phyloP scores from a whole-genome alignment of 1,140 invertebrate genomes.

The Brachionus angularis region DNA sequence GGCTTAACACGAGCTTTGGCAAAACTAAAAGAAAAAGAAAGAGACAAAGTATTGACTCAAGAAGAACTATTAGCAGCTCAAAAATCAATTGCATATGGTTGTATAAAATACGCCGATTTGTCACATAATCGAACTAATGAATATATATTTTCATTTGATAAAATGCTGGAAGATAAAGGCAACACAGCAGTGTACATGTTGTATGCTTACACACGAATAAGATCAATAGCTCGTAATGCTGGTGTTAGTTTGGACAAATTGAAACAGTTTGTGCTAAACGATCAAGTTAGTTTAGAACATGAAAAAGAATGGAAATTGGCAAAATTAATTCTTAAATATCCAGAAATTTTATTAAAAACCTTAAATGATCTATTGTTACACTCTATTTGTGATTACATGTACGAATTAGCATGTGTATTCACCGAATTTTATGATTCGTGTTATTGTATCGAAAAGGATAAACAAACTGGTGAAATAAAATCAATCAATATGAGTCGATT shows the following conservation, averaged over 20 bases:
- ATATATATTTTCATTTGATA: conserved; percentile 98
- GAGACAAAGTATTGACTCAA: conserved; percentile 73
- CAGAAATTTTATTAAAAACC: conserved; percentile 79
- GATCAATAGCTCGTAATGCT: conserved; percentile 72
- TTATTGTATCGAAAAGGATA: conserved; percentile 86
- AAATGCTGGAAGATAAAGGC: conserved; percentile 96
- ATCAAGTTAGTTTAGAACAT: conserved; percentile 71
- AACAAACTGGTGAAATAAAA: conserved; percentile 66
- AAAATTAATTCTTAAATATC: conserved; percentile 73
- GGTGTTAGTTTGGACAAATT: conserved; percentile 58
- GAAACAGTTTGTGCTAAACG: conserved; percentile 57
- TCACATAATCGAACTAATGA: conserved; percentile 86
- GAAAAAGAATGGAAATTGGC: conserved; percentile 90
- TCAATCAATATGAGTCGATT: conserved; percentile 81
- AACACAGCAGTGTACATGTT: conserved; percentile 97
- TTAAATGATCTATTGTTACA: conserved; percentile 80
- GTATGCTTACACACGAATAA: conserved; percentile 89
- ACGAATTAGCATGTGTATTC: conserved; percentile 85
- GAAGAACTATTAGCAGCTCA: conserved; percentile 79
- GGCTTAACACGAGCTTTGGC: conserved; percentile 76
- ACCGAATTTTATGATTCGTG: conserved; percentile 96
- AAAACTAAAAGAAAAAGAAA: conserved; percentile 82
- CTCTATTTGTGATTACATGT: conserved; percentile 87
- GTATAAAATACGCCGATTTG: conserved; percentile 97
- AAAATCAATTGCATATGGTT: conserved; percentile 90